Conservation (phyloP, 1,140 invertebrate genomes). For the Dinoponera quadriceps region DNA sequence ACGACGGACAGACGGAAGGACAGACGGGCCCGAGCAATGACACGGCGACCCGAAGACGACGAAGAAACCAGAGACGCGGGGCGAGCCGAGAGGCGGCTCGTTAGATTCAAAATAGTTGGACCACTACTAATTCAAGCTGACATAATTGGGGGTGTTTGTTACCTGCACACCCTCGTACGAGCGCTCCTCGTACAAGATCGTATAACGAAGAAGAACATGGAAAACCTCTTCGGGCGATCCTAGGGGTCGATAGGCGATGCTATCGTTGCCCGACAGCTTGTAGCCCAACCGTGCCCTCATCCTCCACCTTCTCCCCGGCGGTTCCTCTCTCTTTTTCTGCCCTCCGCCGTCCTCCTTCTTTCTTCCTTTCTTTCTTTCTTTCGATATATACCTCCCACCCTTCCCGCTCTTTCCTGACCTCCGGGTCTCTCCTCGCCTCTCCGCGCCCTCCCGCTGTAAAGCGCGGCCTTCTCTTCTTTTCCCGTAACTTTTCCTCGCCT, state of each 20-base stretch:
- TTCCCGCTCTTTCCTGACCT: slow-evolving; percentile 40
- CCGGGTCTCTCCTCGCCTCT: not conserved
- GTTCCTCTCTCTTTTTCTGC: slow-evolving; percentile 56
- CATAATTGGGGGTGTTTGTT: slow-evolving; percentile 85
- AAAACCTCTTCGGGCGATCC: slow-evolving; percentile 85
- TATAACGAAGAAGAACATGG: slow-evolving; percentile 85
- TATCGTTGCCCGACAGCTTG: slow-evolving; percentile 83
- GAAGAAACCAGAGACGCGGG: slow-evolving; percentile 48
- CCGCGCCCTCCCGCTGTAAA: slow-evolving; percentile 27
- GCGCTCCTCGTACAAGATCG: slow-evolving; percentile 81
- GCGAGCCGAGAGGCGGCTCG: slow-evolving; percentile 75
- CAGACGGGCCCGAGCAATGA: not conserved
- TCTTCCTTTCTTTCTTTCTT: slow-evolving; percentile 60
- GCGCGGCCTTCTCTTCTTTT: slow-evolving; percentile 29
- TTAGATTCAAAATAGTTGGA: slow-evolving; percentile 81
- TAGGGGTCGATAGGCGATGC: slow-evolving; percentile 83
- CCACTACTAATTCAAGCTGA: slow-evolving; percentile 84
- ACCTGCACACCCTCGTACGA: slow-evolving; percentile 82
- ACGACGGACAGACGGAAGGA: slow-evolving; percentile 27
- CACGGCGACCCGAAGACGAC: slow-evolving; percentile 13
- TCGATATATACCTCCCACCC: slow-evolving; percentile 36
- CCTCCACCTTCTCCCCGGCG: slow-evolving; percentile 63
- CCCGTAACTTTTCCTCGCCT: slow-evolving; percentile 63
- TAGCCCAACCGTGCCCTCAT: slow-evolving; percentile 77
- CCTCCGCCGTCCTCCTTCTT: slow-evolving; percentile 54